Base-by-base conservation (phyloP, 2,888 invertebrate species). In the Ophion costatus region DNA sequence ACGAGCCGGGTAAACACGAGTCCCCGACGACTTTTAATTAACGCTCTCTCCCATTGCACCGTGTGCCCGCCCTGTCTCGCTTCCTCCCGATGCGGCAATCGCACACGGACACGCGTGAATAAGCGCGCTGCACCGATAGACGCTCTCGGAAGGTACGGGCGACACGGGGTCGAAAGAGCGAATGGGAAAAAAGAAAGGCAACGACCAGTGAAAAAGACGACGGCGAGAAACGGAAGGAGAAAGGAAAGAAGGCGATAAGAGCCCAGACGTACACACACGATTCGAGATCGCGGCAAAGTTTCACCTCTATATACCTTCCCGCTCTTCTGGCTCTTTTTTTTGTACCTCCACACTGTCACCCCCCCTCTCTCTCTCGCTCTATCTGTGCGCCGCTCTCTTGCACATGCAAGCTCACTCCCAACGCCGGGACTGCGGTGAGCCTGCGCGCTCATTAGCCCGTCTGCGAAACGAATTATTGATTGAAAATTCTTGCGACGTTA, bases 41-140 rank as follows among this genome's bases (percentile, higher is more conserved):
- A 87, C 87, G 87, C 87, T 79, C 70, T 51, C 51, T 80, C 86
- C 85, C 88, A 85, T 84, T 86, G 83, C 88, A 77, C 84, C 87
- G 86, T 82, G 59, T 59, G 9, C n/a, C n/a, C 33, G n/a, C 85
- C 67, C 11, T 80, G 67, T 57, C 80, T 77, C 77, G 57, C 67
- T 73, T 56, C 29, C 73, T 80, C 80, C 4, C 63, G 45, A 24
- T 74, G 24, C 63, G 42, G 63, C 57, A 63, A 63, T 20, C 29
- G 11, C 59, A n/a, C 22, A 7, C 59, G 22, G 59, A 7, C 7
- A 56, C 22, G 24, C 11, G 42, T 64, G 29, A 3, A 56, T 14
- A 24, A 22, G 6, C 74, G 57, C 70, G 76, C 66, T 64, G 76
- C 61, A 73, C 84, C 4, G 63, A 80, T 84, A 77, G 71, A 77